Evolutionary conservation across 2,797 vertebrate species (phyloP), one percentile per base, ranked within the genome.

Genomic region (Pseudomugil gertrudae): DNA sequence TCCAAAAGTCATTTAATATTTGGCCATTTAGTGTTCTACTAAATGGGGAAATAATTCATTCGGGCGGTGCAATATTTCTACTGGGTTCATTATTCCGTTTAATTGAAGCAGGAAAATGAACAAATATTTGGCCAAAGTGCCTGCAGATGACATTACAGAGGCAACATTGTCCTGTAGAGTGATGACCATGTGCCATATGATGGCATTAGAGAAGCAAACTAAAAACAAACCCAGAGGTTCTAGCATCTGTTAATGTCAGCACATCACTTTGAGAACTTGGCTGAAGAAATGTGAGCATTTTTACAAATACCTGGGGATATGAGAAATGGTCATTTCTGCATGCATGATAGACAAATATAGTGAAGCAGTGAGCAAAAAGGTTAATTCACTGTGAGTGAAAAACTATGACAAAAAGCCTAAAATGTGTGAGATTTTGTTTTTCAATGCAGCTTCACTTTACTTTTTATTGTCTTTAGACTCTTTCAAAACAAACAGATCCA

Each of bases 401-500:
- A 83, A 79, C 73, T 58, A 8, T 66, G 67, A 78, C 60, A 58
- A 73, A 30, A 78, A 76, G 79, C 74, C 79, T 87, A 80, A 78
- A 76, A 75, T 47, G 27, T 63, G 66, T 80, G 58, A 17, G 47
- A 24, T 52, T 79, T 35, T 64, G 51, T 66, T 59, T 60, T 60
- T 61, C 63, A 11, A 48, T 54, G 58, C 38, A 40, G 78, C 81
- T 86, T 62, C 80, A 63, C 76, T 74, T 40, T 23, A 58, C 79
- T 83, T 84, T 71, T 84, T 76, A 72, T 70, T 29, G 67, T 76
- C 63, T 84, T 80, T 66, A 65, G 87, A 79, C 81, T 74, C 83
- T 80, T 54, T 24, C 60, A 84, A 91, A 92, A 91, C 84, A 87
- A 89, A 89, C 79, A 85, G 57, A 90, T 90, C 84, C 81, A 57